These are phyloP conservation scores for Odontocolon sp. DNA, from an alignment of 2,888 invertebrate species.

Conservation along the genomic window DNA sequence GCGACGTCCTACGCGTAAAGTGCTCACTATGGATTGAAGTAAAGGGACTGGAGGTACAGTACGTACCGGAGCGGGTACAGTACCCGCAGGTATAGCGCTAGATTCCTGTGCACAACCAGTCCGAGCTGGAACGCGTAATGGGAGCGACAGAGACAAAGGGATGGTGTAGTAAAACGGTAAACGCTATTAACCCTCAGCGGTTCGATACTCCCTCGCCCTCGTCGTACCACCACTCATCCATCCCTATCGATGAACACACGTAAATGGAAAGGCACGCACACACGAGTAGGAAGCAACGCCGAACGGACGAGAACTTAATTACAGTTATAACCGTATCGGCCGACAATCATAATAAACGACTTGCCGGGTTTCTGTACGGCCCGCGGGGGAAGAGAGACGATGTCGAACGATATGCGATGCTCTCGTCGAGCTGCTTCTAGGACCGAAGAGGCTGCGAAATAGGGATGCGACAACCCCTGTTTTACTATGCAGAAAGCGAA, in stretches of 20 bases:
- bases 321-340: constrained; percentile 61
- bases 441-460: constrained; percentile 15
- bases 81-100: constrained; percentile 42
- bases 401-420: neutral
- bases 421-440: constrained; percentile 1
- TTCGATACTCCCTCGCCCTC: constrained; percentile 47
- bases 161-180: constrained; percentile 61
- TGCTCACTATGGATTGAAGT: neutral
- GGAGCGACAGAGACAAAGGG: constrained; percentile 40
- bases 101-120: too few species aligned
- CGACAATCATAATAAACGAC: constrained; percentile 57
- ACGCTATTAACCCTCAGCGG: constrained; percentile 64
- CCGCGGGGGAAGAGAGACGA: constrained; percentile 8
- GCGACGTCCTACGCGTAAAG: constrained; percentile 30
- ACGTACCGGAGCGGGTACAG: constrained; percentile 39
- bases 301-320: constrained; percentile 63
- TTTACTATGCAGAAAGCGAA: constrained; percentile 11
- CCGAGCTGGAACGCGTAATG: constrained; percentile 27
- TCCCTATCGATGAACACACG: neutral
- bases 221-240: constrained; percentile 19
- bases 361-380: constrained; percentile 43
- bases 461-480: neutral
- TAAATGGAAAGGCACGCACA: constrained; percentile 13
- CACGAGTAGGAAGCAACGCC: constrained; percentile 41
- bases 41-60: neutral